Evolutionary conservation across 1,140 invertebrate genomes (phyloP).

Genomic region (Leguminivora glycinivorella): DNA sequence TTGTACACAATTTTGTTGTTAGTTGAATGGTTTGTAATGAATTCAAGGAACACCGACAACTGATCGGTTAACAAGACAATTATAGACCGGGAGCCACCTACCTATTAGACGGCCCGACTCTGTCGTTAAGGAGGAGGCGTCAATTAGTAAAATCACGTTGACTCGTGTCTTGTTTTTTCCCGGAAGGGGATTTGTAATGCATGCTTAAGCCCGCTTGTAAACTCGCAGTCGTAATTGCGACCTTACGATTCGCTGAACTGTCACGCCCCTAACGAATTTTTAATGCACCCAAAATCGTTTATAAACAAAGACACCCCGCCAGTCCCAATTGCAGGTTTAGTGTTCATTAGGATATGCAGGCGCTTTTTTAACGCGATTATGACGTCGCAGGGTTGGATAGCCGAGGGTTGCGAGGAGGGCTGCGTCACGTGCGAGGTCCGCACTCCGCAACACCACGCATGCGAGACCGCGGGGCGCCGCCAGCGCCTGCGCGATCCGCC

Average conservation of each 20-base stretch:
- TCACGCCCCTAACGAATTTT: constrained; percentile 61
- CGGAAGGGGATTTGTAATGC: constrained; percentile 41
- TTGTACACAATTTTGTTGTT: not conserved
- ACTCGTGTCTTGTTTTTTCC: constrained; percentile 46
- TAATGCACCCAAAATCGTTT: constrained; percentile 54
- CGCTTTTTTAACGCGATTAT: constrained; percentile 75
- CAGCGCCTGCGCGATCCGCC: constrained; percentile 64
- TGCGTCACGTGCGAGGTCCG: constrained; percentile 76
- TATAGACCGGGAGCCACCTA: constrained; percentile 30
- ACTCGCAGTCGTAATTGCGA: constrained; percentile 61
- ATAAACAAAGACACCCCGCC: constrained; percentile 55
- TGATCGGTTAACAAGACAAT: constrained; percentile 34
- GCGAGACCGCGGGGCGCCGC: constrained; percentile 73
- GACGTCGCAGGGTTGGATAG: constrained; percentile 66
- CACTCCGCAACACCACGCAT: constrained; percentile 74
- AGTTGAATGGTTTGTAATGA: constrained; percentile 26
- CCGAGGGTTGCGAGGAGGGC: constrained; percentile 64
- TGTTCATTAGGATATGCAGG: constrained; percentile 73
- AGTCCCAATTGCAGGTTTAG: constrained; percentile 68
- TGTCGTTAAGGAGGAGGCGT: constrained; percentile 49
- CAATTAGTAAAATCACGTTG: constrained; percentile 50
- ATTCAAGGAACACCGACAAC: constrained; percentile 30
- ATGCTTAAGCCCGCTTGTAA: constrained; percentile 42
- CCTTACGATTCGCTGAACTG: constrained; percentile 56
- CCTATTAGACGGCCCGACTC: constrained; percentile 37